A percentile compares a stretch with the other conserved stretches of the same genome.
Conservation (phyloP, 2,888 invertebrate species). For the Polydrusus tereticollis region DNA sequence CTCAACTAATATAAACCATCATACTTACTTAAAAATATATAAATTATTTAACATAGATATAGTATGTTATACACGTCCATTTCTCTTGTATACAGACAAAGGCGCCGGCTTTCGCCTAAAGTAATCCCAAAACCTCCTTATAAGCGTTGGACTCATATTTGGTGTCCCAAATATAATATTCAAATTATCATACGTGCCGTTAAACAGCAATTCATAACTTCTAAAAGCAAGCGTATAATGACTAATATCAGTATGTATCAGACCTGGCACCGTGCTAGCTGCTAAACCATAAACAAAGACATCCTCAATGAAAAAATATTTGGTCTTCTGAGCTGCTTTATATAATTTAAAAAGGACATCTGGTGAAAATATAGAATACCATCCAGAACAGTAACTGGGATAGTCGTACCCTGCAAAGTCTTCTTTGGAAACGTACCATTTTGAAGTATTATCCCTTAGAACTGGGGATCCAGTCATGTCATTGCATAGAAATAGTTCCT, state of each 20-base stretch:
- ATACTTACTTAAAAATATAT: not conserved
- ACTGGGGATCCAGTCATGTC: constrained; percentile 58
- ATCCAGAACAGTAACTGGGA: constrained; percentile 83
- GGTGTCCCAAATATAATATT: constrained; percentile 29
- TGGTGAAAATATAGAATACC: constrained; percentile 73
- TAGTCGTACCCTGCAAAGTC: constrained; percentile 76
- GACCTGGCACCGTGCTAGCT: not conserved
- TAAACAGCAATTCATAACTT: constrained; percentile 13
- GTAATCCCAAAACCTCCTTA: constrained; percentile 30
- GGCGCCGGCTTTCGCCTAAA: constrained; percentile 21
- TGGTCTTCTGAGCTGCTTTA: constrained; percentile 69
- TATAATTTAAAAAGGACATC: constrained; percentile 68
- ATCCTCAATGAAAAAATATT: constrained; percentile 82
- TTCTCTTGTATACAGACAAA: not conserved
- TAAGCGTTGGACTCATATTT: constrained; percentile 25
- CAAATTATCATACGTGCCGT: constrained; percentile 24
- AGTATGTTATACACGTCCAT: not conserved
- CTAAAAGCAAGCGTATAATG: constrained; percentile 23
- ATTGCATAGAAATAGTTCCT: constrained; percentile 76
- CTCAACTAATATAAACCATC: not conserved
- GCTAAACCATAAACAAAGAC: constrained; percentile 39
- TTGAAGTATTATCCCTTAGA: constrained; percentile 73
- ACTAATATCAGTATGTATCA: constrained; percentile 24
- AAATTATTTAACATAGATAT: not conserved
- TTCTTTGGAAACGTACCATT: constrained; percentile 80